Evolutionary conservation across 2,888 invertebrate genomes (phyloP).

Genomic region (Galerucella nymphaeae): DNA sequence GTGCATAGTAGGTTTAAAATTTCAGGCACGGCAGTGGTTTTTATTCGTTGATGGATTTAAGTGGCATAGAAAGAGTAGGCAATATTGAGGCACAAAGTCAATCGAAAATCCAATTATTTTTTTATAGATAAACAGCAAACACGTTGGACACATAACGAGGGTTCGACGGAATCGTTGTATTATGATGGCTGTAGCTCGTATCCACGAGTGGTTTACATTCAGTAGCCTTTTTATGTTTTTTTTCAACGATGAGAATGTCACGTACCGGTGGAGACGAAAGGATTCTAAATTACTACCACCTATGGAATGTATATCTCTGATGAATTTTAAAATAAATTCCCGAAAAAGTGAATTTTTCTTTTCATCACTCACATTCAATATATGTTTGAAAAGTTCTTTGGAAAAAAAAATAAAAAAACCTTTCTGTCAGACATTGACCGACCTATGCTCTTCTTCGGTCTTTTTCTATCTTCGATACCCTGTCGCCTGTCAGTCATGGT

Average conservation of each 20-base stretch:
- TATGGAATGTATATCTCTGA: constrained; percentile 21
- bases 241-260: constrained; percentile 21
- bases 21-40: constrained; percentile 2
- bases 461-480: not conserved
- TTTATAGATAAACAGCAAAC: constrained; percentile 36
- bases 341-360: not conserved
- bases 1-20: not conserved
- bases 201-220: constrained; percentile 27
- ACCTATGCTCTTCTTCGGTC: too few species aligned
- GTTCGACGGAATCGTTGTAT: constrained; percentile 15
- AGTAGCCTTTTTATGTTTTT: constrained; percentile 10
- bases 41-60: constrained; percentile 6
- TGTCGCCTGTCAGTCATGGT: not conserved
- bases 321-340: constrained; percentile 19
- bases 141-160: constrained; percentile 18
- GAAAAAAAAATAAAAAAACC: too few species aligned
- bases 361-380: too few species aligned
- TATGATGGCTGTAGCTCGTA: constrained; percentile 24
- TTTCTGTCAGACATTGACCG: too few species aligned
- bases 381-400: too few species aligned
- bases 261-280: constrained; percentile 24
- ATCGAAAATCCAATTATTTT: constrained; percentile 48
- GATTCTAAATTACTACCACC: constrained; percentile 25
- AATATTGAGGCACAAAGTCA: constrained; percentile 40
- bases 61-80: constrained; percentile 32